Conservation (phyloP, 2,888 invertebrate genomes). For the Archips crataeganus region DNA sequence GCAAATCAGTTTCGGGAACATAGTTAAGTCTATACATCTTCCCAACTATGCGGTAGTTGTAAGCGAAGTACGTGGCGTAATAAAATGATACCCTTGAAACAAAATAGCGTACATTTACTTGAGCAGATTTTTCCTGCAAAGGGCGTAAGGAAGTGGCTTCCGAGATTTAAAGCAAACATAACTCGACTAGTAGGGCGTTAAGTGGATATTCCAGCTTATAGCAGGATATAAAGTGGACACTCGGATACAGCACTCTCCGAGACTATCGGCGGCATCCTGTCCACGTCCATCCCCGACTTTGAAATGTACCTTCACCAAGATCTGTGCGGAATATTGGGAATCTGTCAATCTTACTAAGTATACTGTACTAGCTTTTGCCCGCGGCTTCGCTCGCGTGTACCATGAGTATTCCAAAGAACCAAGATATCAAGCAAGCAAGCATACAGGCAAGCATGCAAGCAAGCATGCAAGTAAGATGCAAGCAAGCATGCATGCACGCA, state of each 20-base stretch:
- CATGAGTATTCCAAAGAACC: no score
- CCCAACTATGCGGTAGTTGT: constrained; percentile 26
- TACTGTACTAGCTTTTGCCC: no score
- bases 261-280: constrained; percentile 13
- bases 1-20: constrained; percentile 44
- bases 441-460: no score
- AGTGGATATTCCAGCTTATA: constrained; percentile 47
- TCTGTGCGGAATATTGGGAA: neutral
- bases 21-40: constrained; percentile 38
- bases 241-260: constrained; percentile 43
- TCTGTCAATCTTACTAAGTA: neutral
- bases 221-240: constrained; percentile 49
- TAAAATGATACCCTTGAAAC: constrained; percentile 56
- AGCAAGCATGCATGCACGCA: no score
- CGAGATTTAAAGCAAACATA: constrained; percentile 51
- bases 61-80: constrained; percentile 44
- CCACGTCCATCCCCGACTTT: constrained; percentile 8
- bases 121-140: constrained; percentile 46
- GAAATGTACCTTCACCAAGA: constrained; percentile 5
- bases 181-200: constrained; percentile 41
- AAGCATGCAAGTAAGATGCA: no score
- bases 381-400: no score
- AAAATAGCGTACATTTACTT: constrained; percentile 54
- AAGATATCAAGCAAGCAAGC: no score
- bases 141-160: constrained; percentile 47